Evolutionary conservation across 2,888 invertebrate genomes (phyloP).

Genomic region (Heteromyza rotundicornis): DNA sequence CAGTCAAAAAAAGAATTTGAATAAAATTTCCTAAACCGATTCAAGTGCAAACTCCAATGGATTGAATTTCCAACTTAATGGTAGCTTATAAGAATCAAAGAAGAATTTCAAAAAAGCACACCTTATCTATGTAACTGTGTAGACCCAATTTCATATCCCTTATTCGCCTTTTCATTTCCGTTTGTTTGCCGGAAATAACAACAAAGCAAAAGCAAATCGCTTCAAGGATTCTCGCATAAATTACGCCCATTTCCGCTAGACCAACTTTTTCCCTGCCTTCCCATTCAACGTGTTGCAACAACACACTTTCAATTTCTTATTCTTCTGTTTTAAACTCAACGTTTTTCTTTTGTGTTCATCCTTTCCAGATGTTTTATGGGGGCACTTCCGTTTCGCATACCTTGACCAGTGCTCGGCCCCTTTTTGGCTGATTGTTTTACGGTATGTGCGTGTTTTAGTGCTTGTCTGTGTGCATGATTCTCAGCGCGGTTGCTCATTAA

Average conservation of each 20-base stretch:
- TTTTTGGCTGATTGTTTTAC: not conserved
- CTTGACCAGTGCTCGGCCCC: not conserved
- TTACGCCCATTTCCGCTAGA: slow-evolving; percentile 9
- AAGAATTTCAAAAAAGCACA: too few species aligned
- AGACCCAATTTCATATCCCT: too few species aligned
- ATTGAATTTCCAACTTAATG: too few species aligned
- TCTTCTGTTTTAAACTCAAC: not conserved
- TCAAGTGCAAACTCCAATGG: not conserved
- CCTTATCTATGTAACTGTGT: too few species aligned
- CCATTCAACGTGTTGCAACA: not conserved
- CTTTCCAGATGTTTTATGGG: slow-evolving; percentile 2
- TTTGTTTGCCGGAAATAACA: slow-evolving; percentile 18
- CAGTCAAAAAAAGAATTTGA: too few species aligned
- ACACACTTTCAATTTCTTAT: not conserved
- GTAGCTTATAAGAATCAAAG: not conserved
- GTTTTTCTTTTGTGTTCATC: not conserved
- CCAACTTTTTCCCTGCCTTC: not conserved
- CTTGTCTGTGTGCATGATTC: not conserved
- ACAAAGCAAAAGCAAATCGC: slow-evolving; percentile 22
- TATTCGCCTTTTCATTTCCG: slow-evolving; percentile 10
- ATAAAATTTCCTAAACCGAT: not conserved
- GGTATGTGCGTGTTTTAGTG: not conserved
- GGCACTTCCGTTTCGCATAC: not conserved
- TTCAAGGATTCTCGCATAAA: slow-evolving; percentile 29
- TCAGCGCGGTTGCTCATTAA: not conserved